Conservation (phyloP, 2,113 vertebrate genomes). For the Lepus europaeus region DNA sequence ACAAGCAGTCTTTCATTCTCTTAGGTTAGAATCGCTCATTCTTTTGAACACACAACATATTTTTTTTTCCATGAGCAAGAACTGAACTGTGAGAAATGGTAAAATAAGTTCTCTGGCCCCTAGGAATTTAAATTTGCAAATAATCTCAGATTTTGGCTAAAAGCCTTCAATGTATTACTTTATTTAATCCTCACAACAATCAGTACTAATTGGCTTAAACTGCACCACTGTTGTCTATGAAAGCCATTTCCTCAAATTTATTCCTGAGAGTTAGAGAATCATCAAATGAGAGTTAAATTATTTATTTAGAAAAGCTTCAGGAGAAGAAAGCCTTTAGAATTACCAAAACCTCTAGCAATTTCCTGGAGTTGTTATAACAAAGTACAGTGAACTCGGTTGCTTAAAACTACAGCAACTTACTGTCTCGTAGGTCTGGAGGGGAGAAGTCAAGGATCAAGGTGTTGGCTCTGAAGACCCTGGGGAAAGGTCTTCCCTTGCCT, state of each 20-base stretch:
- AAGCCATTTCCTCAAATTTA: slow-evolving; percentile 27
- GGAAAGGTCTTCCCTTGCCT: neutral
- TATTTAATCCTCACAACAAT: neutral
- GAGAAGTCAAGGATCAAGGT: neutral
- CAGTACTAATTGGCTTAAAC: neutral
- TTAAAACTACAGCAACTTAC: neutral
- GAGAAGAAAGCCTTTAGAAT: neutral
- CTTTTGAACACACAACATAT: neutral
- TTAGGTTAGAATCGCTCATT: neutral
- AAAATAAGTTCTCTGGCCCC: neutral
- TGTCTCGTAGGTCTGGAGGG: no score
- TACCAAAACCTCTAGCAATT: neutral
- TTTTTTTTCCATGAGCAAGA: neutral
- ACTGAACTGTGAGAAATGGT: neutral
- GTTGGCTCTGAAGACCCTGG: no score
- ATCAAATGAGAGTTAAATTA: neutral
- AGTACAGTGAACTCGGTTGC: neutral
- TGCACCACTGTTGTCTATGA: neutral
- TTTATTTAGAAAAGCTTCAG: slow-evolving; percentile 34
- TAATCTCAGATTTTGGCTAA: neutral
- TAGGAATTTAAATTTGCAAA: neutral
- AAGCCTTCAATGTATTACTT: neutral
- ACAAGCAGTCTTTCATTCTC: neutral
- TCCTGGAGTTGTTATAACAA: neutral
- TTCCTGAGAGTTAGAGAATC: neutral